These are phyloP conservation scores for Lethenteron camtschaticum DNA, from an alignment of 2,113 vertebrate species.

Conservation along the genomic window DNA sequence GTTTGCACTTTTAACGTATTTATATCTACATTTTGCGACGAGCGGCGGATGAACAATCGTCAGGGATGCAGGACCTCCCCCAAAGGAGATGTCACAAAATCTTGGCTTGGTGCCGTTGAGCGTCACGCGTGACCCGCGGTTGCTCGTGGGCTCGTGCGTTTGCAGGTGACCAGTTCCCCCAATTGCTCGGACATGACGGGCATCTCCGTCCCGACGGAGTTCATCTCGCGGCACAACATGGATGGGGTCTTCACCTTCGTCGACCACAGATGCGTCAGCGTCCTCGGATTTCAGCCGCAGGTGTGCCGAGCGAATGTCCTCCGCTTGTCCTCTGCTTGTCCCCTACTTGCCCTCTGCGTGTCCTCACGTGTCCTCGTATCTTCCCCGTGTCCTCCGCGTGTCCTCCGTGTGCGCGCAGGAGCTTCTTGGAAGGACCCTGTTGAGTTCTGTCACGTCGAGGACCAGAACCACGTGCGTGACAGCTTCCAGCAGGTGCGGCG, in stretches of 20 bases:
- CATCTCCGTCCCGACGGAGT: conserved; percentile 59
- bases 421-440: conserved; percentile 67
- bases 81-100: no score
- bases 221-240: conserved; percentile 79
- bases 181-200: conserved; percentile 48
- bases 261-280: conserved; percentile 65
- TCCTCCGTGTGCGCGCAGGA: conserved; percentile 29
- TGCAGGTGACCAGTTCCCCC: conserved; percentile 69
- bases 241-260: conserved; percentile 75
- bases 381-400: background rate
- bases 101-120: no score
- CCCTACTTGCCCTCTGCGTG: background rate
- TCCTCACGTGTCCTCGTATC: background rate
- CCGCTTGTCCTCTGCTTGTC: background rate
- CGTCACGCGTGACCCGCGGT: no score
- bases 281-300: conserved; percentile 75
- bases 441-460: conserved; percentile 76
- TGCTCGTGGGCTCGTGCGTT: background rate
- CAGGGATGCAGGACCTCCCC: no score
- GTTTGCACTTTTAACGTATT: no score
- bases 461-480: conserved; percentile 67
- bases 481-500: conserved; percentile 69
- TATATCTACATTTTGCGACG: no score
- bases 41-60: no score
- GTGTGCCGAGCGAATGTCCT: conserved; percentile 21